A percentile compares a stretch with the other conserved stretches of the same genome.
Conservation (phyloP, 2,113 vertebrate species). For the Jaculus jaculus region DNA sequence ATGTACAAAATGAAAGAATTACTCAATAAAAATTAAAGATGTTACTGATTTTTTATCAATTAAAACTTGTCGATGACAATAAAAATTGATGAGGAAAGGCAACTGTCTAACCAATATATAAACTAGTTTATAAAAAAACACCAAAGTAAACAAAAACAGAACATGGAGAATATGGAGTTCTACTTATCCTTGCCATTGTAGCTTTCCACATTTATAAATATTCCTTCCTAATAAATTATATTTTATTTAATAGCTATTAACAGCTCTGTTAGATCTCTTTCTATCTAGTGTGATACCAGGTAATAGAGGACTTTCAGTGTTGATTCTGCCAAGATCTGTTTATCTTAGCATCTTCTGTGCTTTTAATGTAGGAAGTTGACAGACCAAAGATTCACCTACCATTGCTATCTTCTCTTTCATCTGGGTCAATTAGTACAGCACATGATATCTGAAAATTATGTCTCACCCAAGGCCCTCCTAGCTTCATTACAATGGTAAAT, state of each 20-base stretch:
- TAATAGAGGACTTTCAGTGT: conserved; percentile 74
- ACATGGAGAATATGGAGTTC: background rate
- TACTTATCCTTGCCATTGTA: conserved; percentile 19
- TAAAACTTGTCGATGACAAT: background rate
- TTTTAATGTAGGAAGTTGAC: conserved; percentile 78
- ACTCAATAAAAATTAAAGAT: background rate
- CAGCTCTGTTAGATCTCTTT: conserved; percentile 58
- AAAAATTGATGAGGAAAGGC: background rate
- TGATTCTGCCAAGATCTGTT: conserved; percentile 72
- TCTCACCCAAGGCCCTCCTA: conserved; percentile 77
- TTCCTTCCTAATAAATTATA: conserved; percentile 58
- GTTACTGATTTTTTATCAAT: background rate
- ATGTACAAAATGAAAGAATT: background rate
- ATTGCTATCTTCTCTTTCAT: conserved; percentile 80
- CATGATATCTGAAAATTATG: conserved; percentile 84
- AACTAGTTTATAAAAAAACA: conserved; percentile 16
- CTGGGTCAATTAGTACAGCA: conserved; percentile 84
- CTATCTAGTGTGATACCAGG: conserved; percentile 60
- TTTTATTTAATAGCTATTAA: conserved; percentile 71
- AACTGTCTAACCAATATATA: background rate
- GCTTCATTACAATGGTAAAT: conserved; percentile 79
- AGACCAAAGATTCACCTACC: conserved; percentile 83
- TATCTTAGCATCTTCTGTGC: conserved; percentile 36
- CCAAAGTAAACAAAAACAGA: background rate
- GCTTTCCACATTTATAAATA: conserved; percentile 54